phyloP scores from a whole-genome alignment of 1,140 invertebrate species.

The Littorina saxatilis region DNA sequence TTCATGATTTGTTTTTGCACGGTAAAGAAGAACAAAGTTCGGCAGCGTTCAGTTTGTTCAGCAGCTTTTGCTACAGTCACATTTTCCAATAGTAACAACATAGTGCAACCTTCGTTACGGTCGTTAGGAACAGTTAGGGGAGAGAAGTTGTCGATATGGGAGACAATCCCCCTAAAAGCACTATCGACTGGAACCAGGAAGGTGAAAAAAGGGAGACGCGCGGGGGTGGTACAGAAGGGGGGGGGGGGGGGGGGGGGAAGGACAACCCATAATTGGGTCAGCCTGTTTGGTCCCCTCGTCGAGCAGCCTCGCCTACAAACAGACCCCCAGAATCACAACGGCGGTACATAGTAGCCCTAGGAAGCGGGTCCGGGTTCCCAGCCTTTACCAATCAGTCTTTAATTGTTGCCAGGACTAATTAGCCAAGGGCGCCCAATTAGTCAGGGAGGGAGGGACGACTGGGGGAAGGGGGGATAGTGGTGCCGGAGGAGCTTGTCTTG shows the following conservation, averaged over 20 bases:
- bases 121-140: no score
- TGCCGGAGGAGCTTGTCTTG: neutral
- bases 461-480: neutral
- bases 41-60: no score
- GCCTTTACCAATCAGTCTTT: conserved; percentile 29
- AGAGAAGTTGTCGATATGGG: neutral
- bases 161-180: conserved; percentile 12
- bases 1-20: no score
- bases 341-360: neutral
- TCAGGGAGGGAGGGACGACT: neutral
- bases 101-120: neutral
- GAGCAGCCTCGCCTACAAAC: no score
- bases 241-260: neutral
- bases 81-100: neutral
- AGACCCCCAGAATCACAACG: neutral
- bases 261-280: conserved; percentile 11
- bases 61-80: neutral
- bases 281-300: neutral
- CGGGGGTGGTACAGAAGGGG: no score
- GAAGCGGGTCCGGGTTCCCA: neutral
- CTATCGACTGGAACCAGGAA: conserved; percentile 20
- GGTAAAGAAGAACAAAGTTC: no score
- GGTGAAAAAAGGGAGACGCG: no score
- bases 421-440: conserved; percentile 36
- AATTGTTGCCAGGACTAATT: conserved; percentile 42